Percentiles rank a stretch among this genome's conserved stretches.
Conservation (phyloP, 2,888 invertebrate species). For the Orthosia gracilis region DNA sequence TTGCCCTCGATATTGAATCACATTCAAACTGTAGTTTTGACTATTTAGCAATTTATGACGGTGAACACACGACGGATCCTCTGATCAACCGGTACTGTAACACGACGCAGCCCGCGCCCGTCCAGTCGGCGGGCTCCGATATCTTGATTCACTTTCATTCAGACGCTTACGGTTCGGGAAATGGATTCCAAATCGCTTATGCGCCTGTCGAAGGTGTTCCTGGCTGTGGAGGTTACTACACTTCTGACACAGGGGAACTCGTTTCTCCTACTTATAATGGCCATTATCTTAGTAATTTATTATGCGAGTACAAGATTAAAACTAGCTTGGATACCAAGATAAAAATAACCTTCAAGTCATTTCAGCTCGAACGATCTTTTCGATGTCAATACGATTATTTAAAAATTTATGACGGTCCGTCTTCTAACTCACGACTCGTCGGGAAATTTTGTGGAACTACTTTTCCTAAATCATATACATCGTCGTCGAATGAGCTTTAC, state of each 20-base stretch:
- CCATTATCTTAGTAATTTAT: constrained; percentile 90
- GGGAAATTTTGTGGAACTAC: constrained; percentile 94
- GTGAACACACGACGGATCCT: constrained; percentile 85
- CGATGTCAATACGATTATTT: constrained; percentile 92
- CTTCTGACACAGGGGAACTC: constrained; percentile 92
- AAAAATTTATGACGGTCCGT: constrained; percentile 93
- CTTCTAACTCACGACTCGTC: constrained; percentile 92
- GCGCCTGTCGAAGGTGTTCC: constrained; percentile 93
- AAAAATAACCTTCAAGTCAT: constrained; percentile 92
- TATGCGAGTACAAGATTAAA: constrained; percentile 96
- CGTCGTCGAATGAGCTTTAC: constrained; percentile 89
- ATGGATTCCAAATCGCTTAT: constrained; percentile 97
- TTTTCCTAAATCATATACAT: constrained; percentile 92
- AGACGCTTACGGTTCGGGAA: constrained; percentile 92
- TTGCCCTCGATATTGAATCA: constrained; percentile 94
- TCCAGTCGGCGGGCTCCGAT: constrained; percentile 93
- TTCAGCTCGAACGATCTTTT: constrained; percentile 92
- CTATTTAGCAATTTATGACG: constrained; percentile 93
- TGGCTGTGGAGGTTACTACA: constrained; percentile 96
- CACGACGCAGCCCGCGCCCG: constrained; percentile 93
- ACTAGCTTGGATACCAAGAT: constrained; percentile 92
- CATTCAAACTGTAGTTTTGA: constrained; percentile 95
- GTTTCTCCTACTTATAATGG: constrained; percentile 92
- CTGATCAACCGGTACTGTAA: constrained; percentile 94
- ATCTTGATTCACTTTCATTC: constrained; percentile 95